Evolutionary conservation across 2,888 invertebrate genomes (phyloP).

Genomic region (Catocala fraxini): DNA sequence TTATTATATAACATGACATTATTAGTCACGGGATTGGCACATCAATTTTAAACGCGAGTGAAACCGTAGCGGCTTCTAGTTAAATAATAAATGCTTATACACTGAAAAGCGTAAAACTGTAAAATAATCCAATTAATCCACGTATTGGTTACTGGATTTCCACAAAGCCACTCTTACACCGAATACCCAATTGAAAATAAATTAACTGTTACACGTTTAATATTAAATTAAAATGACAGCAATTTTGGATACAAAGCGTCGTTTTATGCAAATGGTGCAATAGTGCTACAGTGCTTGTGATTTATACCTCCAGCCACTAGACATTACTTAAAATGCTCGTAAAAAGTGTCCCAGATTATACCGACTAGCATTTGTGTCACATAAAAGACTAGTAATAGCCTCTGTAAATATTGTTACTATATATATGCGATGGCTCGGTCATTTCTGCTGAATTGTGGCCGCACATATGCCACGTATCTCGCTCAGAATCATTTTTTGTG

Average conservation of each 20-base stretch:
- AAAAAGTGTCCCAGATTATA: conserved; percentile 72
- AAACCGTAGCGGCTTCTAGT: no score
- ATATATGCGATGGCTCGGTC: conserved; percentile 52
- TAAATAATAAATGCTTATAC: no score
- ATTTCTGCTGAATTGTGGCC: conserved; percentile 61
- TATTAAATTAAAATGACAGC: conserved; percentile 72
- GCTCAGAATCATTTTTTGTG: conserved; percentile 42
- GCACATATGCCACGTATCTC: conserved; percentile 48
- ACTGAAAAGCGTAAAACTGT: no score
- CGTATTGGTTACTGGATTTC: no score
- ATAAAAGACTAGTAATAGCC: conserved; percentile 66
- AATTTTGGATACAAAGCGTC: conserved; percentile 63
- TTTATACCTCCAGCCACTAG: conserved; percentile 63
- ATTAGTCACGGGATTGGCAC: no score
- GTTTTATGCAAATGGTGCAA: conserved; percentile 71
- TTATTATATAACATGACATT: no score
- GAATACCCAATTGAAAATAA: conserved; percentile 35
- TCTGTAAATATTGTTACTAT: conserved; percentile 66
- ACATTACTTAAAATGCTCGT: conserved; percentile 71
- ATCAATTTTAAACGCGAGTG: no score
- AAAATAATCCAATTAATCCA: no score
- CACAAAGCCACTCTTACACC: no score
- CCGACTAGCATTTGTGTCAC: conserved; percentile 65
- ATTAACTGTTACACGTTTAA: conserved; percentile 56
- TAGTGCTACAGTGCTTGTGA: conserved; percentile 62